These are phyloP conservation scores for Saccostrea glomerata DNA, from an alignment of 1,140 invertebrate genomes.

Conservation along the genomic window DNA sequence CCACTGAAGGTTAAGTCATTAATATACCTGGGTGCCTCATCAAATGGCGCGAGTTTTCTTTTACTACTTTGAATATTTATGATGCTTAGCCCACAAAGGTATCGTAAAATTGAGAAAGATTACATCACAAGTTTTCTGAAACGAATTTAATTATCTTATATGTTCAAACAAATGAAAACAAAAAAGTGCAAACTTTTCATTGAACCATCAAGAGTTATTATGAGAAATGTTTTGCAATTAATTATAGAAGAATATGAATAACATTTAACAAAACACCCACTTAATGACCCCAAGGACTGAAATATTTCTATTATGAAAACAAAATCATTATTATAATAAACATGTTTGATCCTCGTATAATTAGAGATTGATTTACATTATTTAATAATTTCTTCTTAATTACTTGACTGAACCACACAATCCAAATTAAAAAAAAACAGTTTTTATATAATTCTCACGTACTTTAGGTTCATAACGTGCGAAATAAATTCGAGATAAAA, in stretches of 20 bases:
- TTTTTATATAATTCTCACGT: too few species aligned
- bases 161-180: slow-evolving; percentile 1
- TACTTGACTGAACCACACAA: too few species aligned
- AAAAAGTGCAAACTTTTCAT: background rate
- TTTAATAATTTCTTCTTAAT: too few species aligned
- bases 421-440: too few species aligned
- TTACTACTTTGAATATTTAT: background rate
- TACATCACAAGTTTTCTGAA: background rate
- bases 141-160: background rate
- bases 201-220: background rate
- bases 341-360: background rate
- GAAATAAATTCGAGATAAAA: too few species aligned
- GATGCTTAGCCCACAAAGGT: background rate
- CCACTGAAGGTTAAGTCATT: background rate
- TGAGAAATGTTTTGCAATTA: background rate
- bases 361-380: too few species aligned
- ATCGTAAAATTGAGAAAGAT: background rate
- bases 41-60: background rate
- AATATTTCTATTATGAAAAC: too few species aligned
- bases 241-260: background rate
- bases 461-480: too few species aligned
- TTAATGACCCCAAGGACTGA: background rate
- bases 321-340: too few species aligned
- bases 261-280: background rate
- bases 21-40: background rate